Conservation (phyloP, 2,888 invertebrate genomes). For the Epinotia demarniana region DNA sequence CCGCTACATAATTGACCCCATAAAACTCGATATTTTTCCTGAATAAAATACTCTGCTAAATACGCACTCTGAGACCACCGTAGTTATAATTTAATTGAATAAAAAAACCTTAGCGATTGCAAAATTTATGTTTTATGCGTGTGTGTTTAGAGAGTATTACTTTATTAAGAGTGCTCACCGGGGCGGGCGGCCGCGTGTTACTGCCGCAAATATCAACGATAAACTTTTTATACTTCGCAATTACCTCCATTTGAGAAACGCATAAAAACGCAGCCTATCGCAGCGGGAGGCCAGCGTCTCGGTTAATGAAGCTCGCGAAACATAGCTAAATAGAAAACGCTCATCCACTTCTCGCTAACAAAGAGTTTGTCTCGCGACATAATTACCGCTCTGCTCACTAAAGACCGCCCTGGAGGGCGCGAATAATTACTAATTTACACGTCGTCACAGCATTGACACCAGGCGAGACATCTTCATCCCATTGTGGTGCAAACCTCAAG, state of each 20-base stretch:
- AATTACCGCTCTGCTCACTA: conserved; percentile 69
- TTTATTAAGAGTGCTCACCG: conserved; percentile 81
- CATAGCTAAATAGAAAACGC: conserved; percentile 59
- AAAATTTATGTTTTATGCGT: conserved; percentile 82
- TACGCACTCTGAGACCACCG: conserved; percentile 75
- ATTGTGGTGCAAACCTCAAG: conserved; percentile 83
- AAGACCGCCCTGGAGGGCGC: conserved; percentile 76
- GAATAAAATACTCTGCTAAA: conserved; percentile 73
- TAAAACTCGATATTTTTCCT: conserved; percentile 62
- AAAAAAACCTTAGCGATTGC: conserved; percentile 77
- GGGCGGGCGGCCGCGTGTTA: conserved; percentile 68
- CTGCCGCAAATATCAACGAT: conserved; percentile 69
- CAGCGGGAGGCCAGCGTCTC: conserved; percentile 69
- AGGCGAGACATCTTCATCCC: conserved; percentile 77
- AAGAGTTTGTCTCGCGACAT: conserved; percentile 64
- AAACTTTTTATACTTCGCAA: conserved; percentile 79
- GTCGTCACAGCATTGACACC: conserved; percentile 80
- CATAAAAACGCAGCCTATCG: conserved; percentile 72
- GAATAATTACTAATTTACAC: conserved; percentile 82
- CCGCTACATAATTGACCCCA: conserved; percentile 10
- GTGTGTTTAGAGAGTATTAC: conserved; percentile 83
- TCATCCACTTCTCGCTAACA: conserved; percentile 64
- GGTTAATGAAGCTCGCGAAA: conserved; percentile 65
- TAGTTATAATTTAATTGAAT: conserved; percentile 77
- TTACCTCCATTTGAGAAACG: conserved; percentile 74